Evolutionary conservation across 2,797 vertebrate species (phyloP), one percentile per base, ranked within the genome.

Genomic region (Epinephelus awoara): DNA sequence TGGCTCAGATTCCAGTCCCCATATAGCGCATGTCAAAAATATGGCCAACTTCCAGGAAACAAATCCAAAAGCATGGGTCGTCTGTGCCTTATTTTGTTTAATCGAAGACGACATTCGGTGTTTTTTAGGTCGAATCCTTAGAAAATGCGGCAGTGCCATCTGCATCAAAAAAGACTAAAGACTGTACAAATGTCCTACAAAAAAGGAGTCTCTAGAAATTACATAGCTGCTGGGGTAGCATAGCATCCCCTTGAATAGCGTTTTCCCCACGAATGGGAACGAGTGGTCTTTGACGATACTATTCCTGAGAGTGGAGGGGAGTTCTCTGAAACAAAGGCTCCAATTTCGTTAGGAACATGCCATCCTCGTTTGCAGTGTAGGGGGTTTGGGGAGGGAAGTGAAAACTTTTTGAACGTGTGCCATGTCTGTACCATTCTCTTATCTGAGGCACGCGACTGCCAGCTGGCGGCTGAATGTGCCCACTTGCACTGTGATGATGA

Each of bases 331-430:
- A 96, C 95, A 95, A 95, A 96, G 94, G 90, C 91, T 86, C 77
- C 89, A 91, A 74, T 95, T 95, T 94, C 58, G 88, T 89, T 94
- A 96, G 96, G 96, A 96, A 95, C 91, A 96, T 96, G 95, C 96
- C 96, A 96, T 96, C 95, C 94, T 94, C 87, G 84, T 95, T 94
- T 95, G 92, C 88, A 93, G 93, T 91, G 92, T 94, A 95, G 96
- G 95, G 96, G 95, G 95, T 95, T 95, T 92, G 88, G 91, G 89
- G 89, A 93, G 92, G 94, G 94, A 96, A 94, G 92, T 88, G 93
- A 95, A 96, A 96, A 96, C 94, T 96, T 96, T 96, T 96, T 96
- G 95, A 96, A 96, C 89, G 94, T 92, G 94, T 96, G 95, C 95
- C 96, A 96, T 94, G 93, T 95, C 95, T 94, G 94, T 93, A 93